A percentile compares a stretch with the other conserved stretches of the same genome.
Conservation (phyloP, 2,113 vertebrate genomes). For the Oriolus oriolus region DNA sequence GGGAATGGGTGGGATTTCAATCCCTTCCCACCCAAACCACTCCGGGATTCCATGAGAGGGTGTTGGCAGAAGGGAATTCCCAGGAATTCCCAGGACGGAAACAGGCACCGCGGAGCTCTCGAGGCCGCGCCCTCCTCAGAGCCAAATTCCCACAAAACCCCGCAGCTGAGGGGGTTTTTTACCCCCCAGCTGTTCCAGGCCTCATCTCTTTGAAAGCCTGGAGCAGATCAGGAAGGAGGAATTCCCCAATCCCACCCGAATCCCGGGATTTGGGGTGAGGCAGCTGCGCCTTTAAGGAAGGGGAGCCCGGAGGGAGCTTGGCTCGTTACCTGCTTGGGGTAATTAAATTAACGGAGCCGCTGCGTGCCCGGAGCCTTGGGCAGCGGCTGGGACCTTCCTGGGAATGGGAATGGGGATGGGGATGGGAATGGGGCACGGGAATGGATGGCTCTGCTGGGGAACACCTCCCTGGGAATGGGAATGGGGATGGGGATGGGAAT, state of each 20-base stretch:
- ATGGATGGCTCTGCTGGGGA: too few species aligned
- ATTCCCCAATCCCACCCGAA: background rate
- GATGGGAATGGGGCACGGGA: too few species aligned
- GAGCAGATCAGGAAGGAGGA: background rate
- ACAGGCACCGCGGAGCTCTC: background rate
- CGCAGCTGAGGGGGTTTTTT: background rate
- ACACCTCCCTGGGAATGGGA: background rate
- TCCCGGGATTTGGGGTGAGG: background rate
- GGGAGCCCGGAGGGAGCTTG: background rate
- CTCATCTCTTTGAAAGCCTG: background rate
- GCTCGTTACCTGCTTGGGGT: background rate
- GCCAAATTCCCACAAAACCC: background rate
- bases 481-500: too few species aligned
- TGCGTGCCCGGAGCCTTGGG: background rate
- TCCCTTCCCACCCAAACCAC: too few species aligned
- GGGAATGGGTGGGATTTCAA: too few species aligned
- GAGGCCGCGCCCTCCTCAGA: background rate
- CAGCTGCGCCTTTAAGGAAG: background rate
- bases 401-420: background rate
- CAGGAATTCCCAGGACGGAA: too few species aligned
- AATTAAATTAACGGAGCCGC: background rate
- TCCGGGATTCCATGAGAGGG: too few species aligned
- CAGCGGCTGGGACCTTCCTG: background rate
- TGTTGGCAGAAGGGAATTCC: too few species aligned
- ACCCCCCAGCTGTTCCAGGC: rapidly evolving